Evolutionary conservation across 2,797 vertebrate genomes (phyloP), one percentile per base, ranked within the genome.

Genomic region (Falco rusticolus): DNA sequence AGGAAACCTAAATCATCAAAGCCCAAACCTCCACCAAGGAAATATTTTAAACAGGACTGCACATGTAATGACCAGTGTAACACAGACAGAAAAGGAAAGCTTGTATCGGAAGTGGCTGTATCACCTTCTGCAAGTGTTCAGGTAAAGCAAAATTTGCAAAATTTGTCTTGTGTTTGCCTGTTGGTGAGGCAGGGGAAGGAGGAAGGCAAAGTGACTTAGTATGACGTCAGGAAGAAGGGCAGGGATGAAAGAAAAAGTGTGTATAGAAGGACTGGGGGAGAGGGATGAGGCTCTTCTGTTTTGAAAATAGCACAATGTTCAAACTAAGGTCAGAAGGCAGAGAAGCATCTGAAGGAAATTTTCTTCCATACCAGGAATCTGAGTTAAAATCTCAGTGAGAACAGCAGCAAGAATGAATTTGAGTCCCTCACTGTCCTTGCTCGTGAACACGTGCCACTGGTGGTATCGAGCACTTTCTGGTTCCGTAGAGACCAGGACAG

Each of bases 31-130:
- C 98, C 98, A 17, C 98, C 98, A 13, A 97, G 97, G 57, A 98
- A 98, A 87, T 98, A 98, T 94, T 98, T 98, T 95, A 98, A 99
- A 96, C 98, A 98, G 80, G 98, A 98, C 82, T 97, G 97, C 72
- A 95, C 94, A 4, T 97, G 95, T 54, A 98, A 97, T 43, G 98
- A 98, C 48, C 97, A 96, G 66, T 91, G 59, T 75, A 64, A 60
- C 2, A 12, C 50, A 77, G 95, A 89, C 7, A 85, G 77, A 43
- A 97, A 37, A 76, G 94, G 76, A 90, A 89, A 57, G 4, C 24
- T 72, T 19, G 17, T 11, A 6, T 48, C 59, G 0, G 78, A 87
- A 48, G 39, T 4, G 33, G 31, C 39, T 37, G 51, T 74, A 75
- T 75, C 69, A 24, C 25, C 63, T 77, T 47, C 96, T 91, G n/a